A percentile compares a stretch with the other conserved stretches of the same genome.
phyloP scores from a whole-genome alignment of 2,888 invertebrate species.

The Eubasilissa splendida region DNA sequence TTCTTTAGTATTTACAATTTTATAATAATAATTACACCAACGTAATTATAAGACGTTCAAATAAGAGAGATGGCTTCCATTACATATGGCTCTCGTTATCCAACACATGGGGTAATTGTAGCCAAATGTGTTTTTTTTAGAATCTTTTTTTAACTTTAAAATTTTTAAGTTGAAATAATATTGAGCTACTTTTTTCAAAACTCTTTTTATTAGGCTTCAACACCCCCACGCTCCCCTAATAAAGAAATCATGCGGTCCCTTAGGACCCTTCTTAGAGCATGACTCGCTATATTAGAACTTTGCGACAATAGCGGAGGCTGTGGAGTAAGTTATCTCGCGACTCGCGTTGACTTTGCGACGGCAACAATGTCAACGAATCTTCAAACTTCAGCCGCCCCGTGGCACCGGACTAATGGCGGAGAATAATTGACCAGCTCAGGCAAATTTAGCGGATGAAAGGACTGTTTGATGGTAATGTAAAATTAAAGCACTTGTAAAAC shows the following conservation, averaged over 20 bases:
- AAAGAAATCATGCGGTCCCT: neutral
- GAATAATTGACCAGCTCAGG: slow-evolving; percentile 30
- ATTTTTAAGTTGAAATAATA: too few species aligned
- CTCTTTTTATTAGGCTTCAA: too few species aligned
- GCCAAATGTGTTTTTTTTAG: too few species aligned
- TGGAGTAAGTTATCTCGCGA: neutral
- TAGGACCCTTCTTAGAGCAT: neutral
- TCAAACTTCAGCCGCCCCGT: slow-evolving; percentile 5
- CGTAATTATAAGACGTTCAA: too few species aligned
- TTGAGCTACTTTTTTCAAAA: too few species aligned
- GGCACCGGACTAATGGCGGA: slow-evolving; percentile 9
- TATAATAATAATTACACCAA: too few species aligned
- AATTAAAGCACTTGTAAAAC: neutral
- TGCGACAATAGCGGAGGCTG: neutral
- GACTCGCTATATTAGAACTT: neutral
- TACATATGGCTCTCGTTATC: too few species aligned
- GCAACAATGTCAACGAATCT: slow-evolving; percentile 5
- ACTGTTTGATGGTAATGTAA: neutral
- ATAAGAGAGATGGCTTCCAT: too few species aligned
- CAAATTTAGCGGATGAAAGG: neutral
- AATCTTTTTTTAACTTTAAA: too few species aligned
- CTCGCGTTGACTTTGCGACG: slow-evolving; percentile 22
- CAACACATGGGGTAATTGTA: too few species aligned
- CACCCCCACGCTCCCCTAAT: neutral
- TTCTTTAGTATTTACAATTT: too few species aligned